Conservation (phyloP, 2,797 vertebrate species). For the Sebastiscus albofasciatus region DNA sequence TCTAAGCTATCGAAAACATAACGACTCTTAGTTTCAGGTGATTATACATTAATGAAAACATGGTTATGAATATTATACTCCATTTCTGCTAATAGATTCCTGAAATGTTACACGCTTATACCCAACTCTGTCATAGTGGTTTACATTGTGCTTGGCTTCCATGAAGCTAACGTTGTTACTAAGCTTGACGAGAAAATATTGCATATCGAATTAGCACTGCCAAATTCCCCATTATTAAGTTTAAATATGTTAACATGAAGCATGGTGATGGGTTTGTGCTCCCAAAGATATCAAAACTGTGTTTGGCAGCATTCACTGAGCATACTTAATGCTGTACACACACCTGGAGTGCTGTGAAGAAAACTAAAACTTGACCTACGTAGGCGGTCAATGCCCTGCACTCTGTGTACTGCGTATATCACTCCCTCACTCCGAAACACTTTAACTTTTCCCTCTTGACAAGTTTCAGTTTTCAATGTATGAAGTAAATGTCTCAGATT, state of each 20-base stretch:
- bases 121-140: neutral
- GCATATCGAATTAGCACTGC: constrained; percentile 41
- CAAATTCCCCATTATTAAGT: constrained; percentile 46
- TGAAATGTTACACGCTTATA: fast-evolving
- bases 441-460: neutral
- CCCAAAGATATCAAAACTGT: neutral
- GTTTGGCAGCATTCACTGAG: constrained; percentile 26
- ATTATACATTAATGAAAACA: no score
- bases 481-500: neutral
- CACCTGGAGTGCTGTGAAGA: neutral
- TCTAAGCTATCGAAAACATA: no score
- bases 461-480: neutral
- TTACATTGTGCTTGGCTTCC: constrained; percentile 9
- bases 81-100: no score
- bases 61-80: no score
- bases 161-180: constrained; percentile 17
- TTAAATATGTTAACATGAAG: constrained; percentile 39
- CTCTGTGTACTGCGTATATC: neutral
- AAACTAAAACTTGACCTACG: constrained; percentile 19
- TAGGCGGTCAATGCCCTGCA: neutral
- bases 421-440: neutral
- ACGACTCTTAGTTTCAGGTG: no score
- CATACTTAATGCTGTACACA: constrained; percentile 7
- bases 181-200: constrained; percentile 37
- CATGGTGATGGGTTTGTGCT: constrained; percentile 17